These are phyloP conservation scores for Paedocypris sp. DNA, from an alignment of 2,113 vertebrate genomes.

Conservation along the genomic window DNA sequence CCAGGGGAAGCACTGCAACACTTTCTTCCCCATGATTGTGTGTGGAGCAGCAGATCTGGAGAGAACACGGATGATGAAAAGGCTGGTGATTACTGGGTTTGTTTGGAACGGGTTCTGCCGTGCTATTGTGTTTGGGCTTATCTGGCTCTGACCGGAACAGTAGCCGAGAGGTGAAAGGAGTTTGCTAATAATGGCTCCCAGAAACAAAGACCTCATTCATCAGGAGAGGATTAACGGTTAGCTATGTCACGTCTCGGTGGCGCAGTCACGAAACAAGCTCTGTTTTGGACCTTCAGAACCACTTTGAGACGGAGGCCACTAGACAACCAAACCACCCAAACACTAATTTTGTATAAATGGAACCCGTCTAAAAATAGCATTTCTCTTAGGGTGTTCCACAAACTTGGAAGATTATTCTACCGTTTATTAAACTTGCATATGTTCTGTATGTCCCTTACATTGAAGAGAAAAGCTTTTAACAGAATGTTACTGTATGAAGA, in stretches of 20 bases:
- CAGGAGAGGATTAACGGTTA: background rate
- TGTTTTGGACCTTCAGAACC: no score
- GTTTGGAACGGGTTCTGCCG: background rate
- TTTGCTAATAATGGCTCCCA: constrained; percentile 5
- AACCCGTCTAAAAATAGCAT: no score
- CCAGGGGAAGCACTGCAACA: constrained; percentile 57
- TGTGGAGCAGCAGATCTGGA: constrained; percentile 13
- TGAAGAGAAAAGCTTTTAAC: no score
- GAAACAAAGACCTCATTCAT: constrained; percentile 22
- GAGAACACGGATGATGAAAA: background rate
- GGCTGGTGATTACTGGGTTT: background rate
- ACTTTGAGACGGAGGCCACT: no score
- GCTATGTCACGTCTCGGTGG: background rate
- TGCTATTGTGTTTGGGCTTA: constrained; percentile 13
- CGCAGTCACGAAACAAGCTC: no score
- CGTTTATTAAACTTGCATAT: no score
- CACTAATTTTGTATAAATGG: no score
- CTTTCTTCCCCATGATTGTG: constrained; percentile 53
- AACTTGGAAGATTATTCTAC: no score
- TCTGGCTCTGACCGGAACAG: background rate
- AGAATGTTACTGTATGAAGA: no score
- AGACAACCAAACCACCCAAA: no score
- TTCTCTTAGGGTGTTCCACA: no score
- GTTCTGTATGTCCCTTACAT: no score
- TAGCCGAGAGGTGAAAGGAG: constrained; percentile 12